Percentiles rank a stretch among this genome's conserved stretches.
Conservation (phyloP, 2,797 vertebrate species). For the Myotis myotis region DNA sequence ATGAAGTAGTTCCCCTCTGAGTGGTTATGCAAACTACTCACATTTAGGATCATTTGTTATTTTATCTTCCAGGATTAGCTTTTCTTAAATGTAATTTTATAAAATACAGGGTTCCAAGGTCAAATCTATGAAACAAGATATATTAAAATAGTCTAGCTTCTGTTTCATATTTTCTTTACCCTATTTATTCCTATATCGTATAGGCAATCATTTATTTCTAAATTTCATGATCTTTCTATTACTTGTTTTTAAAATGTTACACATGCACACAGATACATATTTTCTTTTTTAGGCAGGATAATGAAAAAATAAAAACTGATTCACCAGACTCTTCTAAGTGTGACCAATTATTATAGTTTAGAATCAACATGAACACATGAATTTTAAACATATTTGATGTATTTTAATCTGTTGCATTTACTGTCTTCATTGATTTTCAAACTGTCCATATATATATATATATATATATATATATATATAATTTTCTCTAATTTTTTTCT, state of each 20-base stretch:
- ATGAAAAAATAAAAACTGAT: not conserved
- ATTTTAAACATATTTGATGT: not conserved
- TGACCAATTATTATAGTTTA: not conserved
- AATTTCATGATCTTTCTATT: conserved; percentile 1
- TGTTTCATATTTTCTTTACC: not conserved
- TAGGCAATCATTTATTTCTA: not conserved
- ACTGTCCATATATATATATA: not conserved
- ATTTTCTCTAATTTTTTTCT: not conserved
- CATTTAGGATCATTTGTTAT: not conserved
- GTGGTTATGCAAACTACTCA: not conserved
- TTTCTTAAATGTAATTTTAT: not conserved
- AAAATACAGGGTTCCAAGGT: conserved; percentile 11
- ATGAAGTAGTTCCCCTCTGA: not conserved
- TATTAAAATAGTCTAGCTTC: not conserved
- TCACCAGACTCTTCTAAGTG: not conserved
- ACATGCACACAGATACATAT: not conserved
- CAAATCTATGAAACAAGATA: not conserved
- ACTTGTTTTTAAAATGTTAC: not conserved
- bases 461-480: not conserved
- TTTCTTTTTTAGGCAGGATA: not conserved
- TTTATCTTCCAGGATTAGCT: not conserved
- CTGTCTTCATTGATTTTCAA: not conserved
- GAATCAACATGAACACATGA: not conserved
- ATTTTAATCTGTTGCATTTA: not conserved
- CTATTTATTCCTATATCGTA: not conserved